These are phyloP conservation scores for Myotis planiceps DNA, from an alignment of 2,797 vertebrate species.

Conservation along the genomic window DNA sequence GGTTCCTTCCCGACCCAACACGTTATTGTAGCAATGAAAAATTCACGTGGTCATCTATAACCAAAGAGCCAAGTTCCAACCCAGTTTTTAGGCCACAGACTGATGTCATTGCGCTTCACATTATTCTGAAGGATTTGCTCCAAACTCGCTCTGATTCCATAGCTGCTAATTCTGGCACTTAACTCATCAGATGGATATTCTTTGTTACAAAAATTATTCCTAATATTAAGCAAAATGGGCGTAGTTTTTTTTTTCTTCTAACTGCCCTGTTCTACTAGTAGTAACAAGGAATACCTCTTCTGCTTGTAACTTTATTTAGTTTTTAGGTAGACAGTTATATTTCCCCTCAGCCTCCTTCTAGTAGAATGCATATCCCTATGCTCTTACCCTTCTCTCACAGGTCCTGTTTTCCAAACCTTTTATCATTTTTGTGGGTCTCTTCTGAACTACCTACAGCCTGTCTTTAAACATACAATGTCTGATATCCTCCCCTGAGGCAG, in stretches of 20 bases:
- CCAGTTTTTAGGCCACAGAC: neutral
- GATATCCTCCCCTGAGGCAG: neutral
- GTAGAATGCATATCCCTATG: constrained; percentile 24
- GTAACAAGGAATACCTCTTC: neutral
- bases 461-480: constrained; percentile 16
- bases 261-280: neutral
- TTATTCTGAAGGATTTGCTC: neutral
- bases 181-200: neutral
- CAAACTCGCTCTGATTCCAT: neutral
- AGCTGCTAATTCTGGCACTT: neutral
- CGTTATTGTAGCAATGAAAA: neutral
- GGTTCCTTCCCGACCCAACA: neutral
- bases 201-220: neutral
- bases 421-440: constrained; percentile 67
- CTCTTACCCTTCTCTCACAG: constrained; percentile 6
- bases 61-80: neutral
- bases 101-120: neutral
- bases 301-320: constrained; percentile 32
- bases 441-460: constrained; percentile 24
- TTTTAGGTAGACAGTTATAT: constrained; percentile 50
- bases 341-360: constrained; percentile 51
- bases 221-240: constrained; percentile 17
- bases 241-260: neutral
- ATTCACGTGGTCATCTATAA: neutral
- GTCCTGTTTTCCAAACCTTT: constrained; percentile 63